Base-by-base conservation (phyloP, 1,140 invertebrate species). In the Philaenus spumarius region DNA sequence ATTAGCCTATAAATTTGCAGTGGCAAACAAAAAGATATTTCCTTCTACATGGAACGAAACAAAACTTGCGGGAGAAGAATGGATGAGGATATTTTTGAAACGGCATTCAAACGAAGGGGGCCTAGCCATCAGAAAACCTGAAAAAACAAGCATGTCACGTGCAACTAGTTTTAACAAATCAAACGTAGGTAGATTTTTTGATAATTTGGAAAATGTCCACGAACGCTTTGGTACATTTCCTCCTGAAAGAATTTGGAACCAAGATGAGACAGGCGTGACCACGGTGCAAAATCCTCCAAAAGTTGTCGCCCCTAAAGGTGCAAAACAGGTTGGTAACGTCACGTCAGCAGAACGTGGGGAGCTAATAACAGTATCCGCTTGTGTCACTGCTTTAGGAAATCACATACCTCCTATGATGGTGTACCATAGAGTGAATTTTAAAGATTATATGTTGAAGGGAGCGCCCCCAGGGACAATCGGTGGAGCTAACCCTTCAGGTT, bases 231-330 rank as follows among this genome's bases (percentile, higher is more conserved):
- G 61, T 62, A 5, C 39, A 40, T 55, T 55, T 20, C 2, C n/a
- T 4, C 9, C 30, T 3, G 22, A 42, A 15, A 19, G 58, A 19
- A 65, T 69, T 12, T 71, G 62, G 39, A 71, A 71, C 56, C 22
- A 61, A 35, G 66, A 68, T 63, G 65, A 68, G 57, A 68, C 65
- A 15, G 56, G 58, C 14, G 42, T 46, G 14, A 48, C 42, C 20
- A 73, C 69, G n/a, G 70, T 72, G 7, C 65, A 67, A 19, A 65
- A 62, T 42, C 56, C 65, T 15, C 53, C 59, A 34, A 69, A 68
- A 59, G 64, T 71, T 35, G 15, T 72, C n/a, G 66, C 67, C 34
- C 17, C 14, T n/a, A 69, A 58, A 64, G 64, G 67, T 1, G 45
- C 34, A n/a, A 71, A 69, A 52, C 67, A 55, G 37, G 65, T 71